These are phyloP conservation scores for Euwallacea similis DNA, from an alignment of 1,140 invertebrate genomes.

Conservation along the genomic window DNA sequence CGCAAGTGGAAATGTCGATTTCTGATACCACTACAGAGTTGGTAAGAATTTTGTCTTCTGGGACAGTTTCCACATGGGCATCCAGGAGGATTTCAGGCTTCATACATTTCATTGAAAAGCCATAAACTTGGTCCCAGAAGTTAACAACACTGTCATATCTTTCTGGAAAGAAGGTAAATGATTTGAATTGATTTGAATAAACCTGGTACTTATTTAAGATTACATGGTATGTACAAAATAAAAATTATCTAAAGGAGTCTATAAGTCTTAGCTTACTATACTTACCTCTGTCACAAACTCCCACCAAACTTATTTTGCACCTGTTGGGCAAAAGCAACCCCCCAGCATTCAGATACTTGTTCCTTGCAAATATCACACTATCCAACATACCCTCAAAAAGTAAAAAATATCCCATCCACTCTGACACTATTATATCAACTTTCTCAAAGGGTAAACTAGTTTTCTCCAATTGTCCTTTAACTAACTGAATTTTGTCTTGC, in stretches of 20 bases:
- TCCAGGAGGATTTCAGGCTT: slow-evolving; percentile 86
- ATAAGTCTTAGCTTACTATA: slow-evolving; percentile 13
- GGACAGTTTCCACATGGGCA: slow-evolving; percentile 85
- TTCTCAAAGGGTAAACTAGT: slow-evolving; percentile 75
- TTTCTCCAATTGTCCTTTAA: slow-evolving; percentile 88
- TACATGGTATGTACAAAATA: too few species aligned
- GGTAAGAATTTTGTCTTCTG: slow-evolving; percentile 76
- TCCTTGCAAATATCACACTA: slow-evolving; percentile 86
- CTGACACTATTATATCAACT: slow-evolving; percentile 96
- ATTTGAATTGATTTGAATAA: background rate
- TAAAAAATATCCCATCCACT: slow-evolving; percentile 99
- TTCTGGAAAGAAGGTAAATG: slow-evolving; percentile 50
- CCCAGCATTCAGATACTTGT: slow-evolving; percentile 79
- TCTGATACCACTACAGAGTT: slow-evolving; percentile 65
- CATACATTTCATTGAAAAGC: slow-evolving; percentile 95
- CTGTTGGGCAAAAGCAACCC: slow-evolving; percentile 83
- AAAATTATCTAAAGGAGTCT: too few species aligned
- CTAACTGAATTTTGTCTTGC: slow-evolving; percentile 62
- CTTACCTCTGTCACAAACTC: slow-evolving; percentile 83
- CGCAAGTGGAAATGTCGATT: slow-evolving; percentile 82
- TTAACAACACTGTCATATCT: slow-evolving; percentile 73
- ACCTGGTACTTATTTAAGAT: background rate
- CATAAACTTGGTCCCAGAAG: slow-evolving; percentile 97
- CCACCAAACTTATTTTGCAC: slow-evolving; percentile 86
- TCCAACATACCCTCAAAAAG: slow-evolving; percentile 98